Conservation (phyloP, 1,140 invertebrate species). For the Meloidogyne chitwoodi region DNA sequence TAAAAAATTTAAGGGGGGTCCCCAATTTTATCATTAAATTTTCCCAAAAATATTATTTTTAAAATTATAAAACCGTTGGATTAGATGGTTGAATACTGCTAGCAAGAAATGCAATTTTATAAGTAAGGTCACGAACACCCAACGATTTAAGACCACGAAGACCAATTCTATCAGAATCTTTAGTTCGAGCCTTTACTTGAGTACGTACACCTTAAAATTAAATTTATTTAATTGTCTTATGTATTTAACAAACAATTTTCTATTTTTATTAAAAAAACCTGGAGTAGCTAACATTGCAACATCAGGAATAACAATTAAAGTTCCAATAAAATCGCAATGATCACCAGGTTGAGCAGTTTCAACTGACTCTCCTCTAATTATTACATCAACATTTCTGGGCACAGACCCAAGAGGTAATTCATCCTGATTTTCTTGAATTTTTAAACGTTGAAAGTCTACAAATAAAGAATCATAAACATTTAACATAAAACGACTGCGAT, state of each 20-base stretch:
- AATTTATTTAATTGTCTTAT: too few species aligned
- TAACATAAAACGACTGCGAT: constrained; percentile 80
- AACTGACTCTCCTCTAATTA: constrained; percentile 90
- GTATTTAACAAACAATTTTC: too few species aligned
- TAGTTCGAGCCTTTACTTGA: constrained; percentile 61
- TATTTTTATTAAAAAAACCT: not conserved
- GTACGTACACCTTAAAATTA: constrained; percentile 64
- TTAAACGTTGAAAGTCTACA: constrained; percentile 96
- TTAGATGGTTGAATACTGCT: constrained; percentile 83
- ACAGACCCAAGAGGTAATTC: constrained; percentile 94
- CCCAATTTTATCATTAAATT: too few species aligned
- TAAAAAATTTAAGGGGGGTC: too few species aligned
- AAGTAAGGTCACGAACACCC: constrained; percentile 90
- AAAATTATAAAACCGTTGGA: constrained; percentile 40
- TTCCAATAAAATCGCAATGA: constrained; percentile 89
- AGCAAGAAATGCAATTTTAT: constrained; percentile 88
- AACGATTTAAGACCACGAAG: constrained; percentile 84
- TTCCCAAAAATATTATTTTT: too few species aligned
- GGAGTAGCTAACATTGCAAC: constrained; percentile 79
- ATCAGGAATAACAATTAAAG: constrained; percentile 94
- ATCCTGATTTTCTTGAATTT: constrained; percentile 95
- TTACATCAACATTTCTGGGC: constrained; percentile 87
- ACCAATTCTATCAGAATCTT: constrained; percentile 71
- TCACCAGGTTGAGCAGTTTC: constrained; percentile 87
- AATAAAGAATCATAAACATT: constrained; percentile 89